Conservation (phyloP, 2,888 invertebrate species). For the Drosophila hamatofila region DNA sequence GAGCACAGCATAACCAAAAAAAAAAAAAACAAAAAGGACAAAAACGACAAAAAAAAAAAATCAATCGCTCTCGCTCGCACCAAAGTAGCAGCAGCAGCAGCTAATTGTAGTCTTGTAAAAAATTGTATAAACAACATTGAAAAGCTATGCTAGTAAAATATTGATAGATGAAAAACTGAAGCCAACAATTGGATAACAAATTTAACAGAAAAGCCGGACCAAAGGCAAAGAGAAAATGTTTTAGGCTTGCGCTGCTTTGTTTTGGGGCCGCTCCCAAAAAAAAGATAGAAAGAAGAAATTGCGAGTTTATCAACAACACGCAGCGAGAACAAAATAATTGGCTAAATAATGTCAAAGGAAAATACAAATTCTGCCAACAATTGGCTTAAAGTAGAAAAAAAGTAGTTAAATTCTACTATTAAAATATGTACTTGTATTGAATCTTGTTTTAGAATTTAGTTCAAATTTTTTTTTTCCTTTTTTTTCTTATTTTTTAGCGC, state of each 20-base stretch:
- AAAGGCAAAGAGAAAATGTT: conserved; percentile 61
- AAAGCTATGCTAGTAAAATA: conserved; percentile 1
- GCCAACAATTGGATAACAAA: conserved; percentile 39
- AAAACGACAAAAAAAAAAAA: conserved; percentile 25
- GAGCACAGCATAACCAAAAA: conserved; percentile 46
- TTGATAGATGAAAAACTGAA: conserved; percentile 5
- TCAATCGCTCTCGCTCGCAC: conserved; percentile 50
- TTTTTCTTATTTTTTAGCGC: background rate
- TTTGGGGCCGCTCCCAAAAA: conserved; percentile 74
- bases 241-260: conserved; percentile 44
- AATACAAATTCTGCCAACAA: background rate
- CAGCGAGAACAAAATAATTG: conserved; percentile 24
- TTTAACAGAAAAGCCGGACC: conserved; percentile 29
- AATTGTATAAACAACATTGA: conserved; percentile 19
- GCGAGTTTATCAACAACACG: conserved; percentile 67
- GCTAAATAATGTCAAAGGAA: conserved; percentile 19
- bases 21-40: conserved; percentile 39
- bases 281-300: conserved; percentile 15
- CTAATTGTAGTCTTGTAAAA: conserved; percentile 41
- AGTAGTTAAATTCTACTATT: background rate
- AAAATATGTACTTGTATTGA: background rate
- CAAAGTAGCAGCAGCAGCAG: conserved; percentile 49
- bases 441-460: background rate
- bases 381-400: no score
- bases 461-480: background rate